Evolutionary conservation across 2,888 invertebrate genomes (phyloP).

Genomic region (Hanleya hanleyi): DNA sequence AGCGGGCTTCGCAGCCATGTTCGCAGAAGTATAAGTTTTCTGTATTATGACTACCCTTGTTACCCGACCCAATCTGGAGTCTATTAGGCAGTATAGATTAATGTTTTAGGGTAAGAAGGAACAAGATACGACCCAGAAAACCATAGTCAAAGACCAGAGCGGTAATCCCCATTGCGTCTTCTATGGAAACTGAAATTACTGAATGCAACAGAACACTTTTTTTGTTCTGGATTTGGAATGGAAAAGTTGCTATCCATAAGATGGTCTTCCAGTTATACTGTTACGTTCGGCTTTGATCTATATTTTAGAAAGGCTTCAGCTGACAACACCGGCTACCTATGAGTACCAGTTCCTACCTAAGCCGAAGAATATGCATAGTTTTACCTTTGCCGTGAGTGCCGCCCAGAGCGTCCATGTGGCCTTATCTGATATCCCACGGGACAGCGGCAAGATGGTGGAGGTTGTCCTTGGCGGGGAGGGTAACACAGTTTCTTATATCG

Average conservation of each 20-base stretch:
- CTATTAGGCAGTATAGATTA: too few relatives aligned
- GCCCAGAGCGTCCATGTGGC: constrained; percentile 89
- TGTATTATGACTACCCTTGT: not conserved
- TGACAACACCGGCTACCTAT: constrained; percentile 28
- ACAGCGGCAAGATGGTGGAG: constrained; percentile 85
- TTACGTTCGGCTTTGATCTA: not conserved
- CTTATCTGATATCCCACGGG: constrained; percentile 77
- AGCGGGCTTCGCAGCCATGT: too few relatives aligned
- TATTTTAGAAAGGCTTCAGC: constrained; percentile 30
- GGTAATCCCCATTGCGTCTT: too few relatives aligned
- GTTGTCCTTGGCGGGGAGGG: constrained; percentile 91
- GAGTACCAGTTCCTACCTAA: constrained; percentile 31
- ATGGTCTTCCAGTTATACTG: not conserved
- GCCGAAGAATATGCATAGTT: not conserved
- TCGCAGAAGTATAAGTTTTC: too few relatives aligned
- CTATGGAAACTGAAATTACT: not conserved
- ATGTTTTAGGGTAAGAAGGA: not conserved
- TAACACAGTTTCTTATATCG: constrained; percentile 81
- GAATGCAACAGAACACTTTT: not conserved
- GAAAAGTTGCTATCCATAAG: too few relatives aligned
- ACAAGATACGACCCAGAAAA: not conserved
- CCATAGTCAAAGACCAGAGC: too few relatives aligned
- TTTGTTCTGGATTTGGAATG: too few relatives aligned
- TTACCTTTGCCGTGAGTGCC: constrained; percentile 82
- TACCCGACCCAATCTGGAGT: too few relatives aligned